Base-by-base conservation (phyloP, 2,888 invertebrate species). In the Cancer borealis region DNA sequence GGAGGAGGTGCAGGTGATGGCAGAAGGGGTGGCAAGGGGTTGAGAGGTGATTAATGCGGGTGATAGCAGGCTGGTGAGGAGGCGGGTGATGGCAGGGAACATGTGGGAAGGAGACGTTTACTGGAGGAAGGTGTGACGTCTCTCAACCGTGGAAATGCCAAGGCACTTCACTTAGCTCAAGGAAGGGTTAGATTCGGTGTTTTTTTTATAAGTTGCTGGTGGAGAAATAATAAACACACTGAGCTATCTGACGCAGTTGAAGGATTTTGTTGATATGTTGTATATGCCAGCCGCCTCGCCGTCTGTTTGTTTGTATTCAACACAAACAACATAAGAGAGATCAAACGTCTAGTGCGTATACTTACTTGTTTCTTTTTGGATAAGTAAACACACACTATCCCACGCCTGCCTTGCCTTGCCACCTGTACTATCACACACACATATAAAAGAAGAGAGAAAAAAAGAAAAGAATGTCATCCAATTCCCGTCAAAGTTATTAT, bases 1-100 rank as follows among this genome's bases (percentile, higher is more conserved):
- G 79, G 79, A 79, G 79, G 79, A 30, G 79, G 79, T 79, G 79
- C 79, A 79, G 79, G 79, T 79, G 79, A 30, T 79, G 79, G 79
- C 79, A 30, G 79, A 79, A 30, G 79, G 79, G 30, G 79, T 79
- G 79, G 79, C 79, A 21, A 79, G 79, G 79, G 79, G 79, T 26
- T 79, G 79, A 21, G 79, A 79, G 79, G 79, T 79, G 79, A 79
- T 79, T 79, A 79, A 79, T 79, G 79, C 14, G 79, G 79, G 30
- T 30, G 79, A 79, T 79, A 79, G 79, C 30, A 30, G 30, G 79
- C 30, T 79, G 79, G 30, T 79, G 79, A 79, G 79, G 30, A 14
- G 79, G 79, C 30, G 21, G 79, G 79, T 30, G 26, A 79, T 30
- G 79, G 79, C 30, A 30, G 14, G 30, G 79, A 79, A 30, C 79